Evolutionary conservation across 2,113 vertebrate species (phyloP).

Genomic region (Serinus canaria): DNA sequence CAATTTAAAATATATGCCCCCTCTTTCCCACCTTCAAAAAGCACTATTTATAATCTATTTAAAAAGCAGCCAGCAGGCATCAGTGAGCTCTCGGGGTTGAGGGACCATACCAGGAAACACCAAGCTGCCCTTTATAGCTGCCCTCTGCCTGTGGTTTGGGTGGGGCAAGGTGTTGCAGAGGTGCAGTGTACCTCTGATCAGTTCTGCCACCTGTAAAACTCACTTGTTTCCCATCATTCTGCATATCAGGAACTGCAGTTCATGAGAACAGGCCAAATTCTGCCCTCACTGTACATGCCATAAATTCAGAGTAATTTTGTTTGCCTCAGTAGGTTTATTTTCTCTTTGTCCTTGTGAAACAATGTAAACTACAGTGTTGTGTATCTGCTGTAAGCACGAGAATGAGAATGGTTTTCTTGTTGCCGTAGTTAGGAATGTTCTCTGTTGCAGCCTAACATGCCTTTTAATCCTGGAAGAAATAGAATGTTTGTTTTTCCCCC

Average conservation of each 20-base stretch:
- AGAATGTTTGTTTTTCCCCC: background rate
- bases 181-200: background rate
- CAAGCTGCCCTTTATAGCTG: background rate
- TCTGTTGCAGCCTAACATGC: background rate
- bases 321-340: background rate
- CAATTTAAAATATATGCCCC: background rate
- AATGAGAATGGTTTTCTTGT: background rate
- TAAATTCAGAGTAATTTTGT: background rate
- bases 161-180: background rate
- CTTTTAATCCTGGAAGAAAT: constrained; percentile 15
- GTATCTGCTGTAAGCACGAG: background rate
- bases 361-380: background rate
- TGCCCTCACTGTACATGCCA: accelerated
- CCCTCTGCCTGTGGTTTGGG: background rate
- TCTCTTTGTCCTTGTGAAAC: background rate
- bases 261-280: background rate
- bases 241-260: background rate
- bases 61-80: background rate
- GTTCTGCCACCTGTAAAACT: background rate
- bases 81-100: background rate
- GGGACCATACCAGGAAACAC: background rate
- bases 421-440: background rate
- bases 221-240: background rate
- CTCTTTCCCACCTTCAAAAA: background rate
- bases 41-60: background rate